Evolutionary conservation across 1,140 invertebrate species (phyloP).

Genomic region (Agraylea sexmaculata): DNA sequence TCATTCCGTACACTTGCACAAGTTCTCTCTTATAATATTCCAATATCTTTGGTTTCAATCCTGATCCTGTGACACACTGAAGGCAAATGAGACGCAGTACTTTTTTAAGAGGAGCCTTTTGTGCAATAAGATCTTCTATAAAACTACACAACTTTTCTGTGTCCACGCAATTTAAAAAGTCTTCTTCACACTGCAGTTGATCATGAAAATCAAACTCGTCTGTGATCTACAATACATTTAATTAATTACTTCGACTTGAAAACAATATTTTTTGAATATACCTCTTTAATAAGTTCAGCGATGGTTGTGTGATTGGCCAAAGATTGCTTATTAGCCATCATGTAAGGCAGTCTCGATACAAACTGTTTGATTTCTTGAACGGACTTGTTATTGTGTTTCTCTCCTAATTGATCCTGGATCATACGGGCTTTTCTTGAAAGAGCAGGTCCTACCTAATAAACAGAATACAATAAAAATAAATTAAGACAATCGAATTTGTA

Average conservation of each 20-base stretch:
- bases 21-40: conserved; percentile 91
- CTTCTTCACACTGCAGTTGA: conserved; percentile 63
- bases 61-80: conserved; percentile 77
- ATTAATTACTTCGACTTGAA: too few species aligned
- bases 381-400: conserved; percentile 73
- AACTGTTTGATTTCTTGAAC: conserved; percentile 91
- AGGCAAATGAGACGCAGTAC: conserved; percentile 82
- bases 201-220: conserved; percentile 42
- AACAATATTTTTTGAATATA: conserved; percentile 17
- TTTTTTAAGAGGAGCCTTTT: conserved; percentile 66
- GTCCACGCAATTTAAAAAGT: conserved; percentile 82
- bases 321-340: conserved; percentile 78
- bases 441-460: conserved; percentile 54
- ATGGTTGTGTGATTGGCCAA: conserved; percentile 59
- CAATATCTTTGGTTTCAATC: conserved; percentile 79
- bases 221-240: conserved; percentile 30
- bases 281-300: conserved; percentile 51
- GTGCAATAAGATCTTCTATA: conserved; percentile 86
- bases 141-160: conserved; percentile 78
- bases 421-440: conserved; percentile 79
- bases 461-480: too few species aligned
- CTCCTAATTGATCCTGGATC: conserved; percentile 78
- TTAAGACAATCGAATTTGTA: too few species aligned
- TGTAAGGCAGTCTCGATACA: conserved; percentile 78
- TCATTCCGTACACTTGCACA: conserved; percentile 81